phyloP scores from a whole-genome alignment of 2,888 invertebrate species.

The Morpho deidamia region DNA sequence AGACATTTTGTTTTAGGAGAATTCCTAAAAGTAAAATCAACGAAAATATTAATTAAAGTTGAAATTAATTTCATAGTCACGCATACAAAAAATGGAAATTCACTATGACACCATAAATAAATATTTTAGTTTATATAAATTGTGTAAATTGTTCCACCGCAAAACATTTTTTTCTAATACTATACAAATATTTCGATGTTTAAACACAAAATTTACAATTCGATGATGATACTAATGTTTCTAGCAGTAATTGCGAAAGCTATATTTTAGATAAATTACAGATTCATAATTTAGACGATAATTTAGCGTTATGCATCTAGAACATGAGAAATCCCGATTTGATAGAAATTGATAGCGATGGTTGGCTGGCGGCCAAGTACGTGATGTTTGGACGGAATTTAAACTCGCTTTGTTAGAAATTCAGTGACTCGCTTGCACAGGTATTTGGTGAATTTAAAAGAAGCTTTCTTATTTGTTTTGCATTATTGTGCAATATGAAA shows the following conservation, averaged over 20 bases:
- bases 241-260: too few relatives aligned
- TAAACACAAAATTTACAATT: too few relatives aligned
- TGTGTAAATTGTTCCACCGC: neutral
- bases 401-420: slow-evolving; percentile 46
- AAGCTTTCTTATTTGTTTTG: neutral
- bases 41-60: too few relatives aligned
- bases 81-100: too few relatives aligned
- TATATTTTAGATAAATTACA: neutral
- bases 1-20: slow-evolving; percentile 44
- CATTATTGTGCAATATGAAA: neutral
- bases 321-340: slow-evolving; percentile 48
- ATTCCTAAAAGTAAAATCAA: slow-evolving; percentile 13
- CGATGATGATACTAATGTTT: too few relatives aligned
- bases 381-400: slow-evolving; percentile 58
- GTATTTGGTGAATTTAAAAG: slow-evolving; percentile 11
- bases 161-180: too few relatives aligned
- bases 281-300: slow-evolving; percentile 15
- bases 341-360: slow-evolving; percentile 58
- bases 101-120: too few relatives aligned
- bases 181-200: too few relatives aligned
- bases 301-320: slow-evolving; percentile 42
- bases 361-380: slow-evolving; percentile 53
- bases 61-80: too few relatives aligned
- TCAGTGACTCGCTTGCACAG: slow-evolving; percentile 26
- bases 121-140: neutral